These are phyloP conservation scores for Pogonognathellus flavescens DNA, from an alignment of 1,140 invertebrate species.

Conservation along the genomic window DNA sequence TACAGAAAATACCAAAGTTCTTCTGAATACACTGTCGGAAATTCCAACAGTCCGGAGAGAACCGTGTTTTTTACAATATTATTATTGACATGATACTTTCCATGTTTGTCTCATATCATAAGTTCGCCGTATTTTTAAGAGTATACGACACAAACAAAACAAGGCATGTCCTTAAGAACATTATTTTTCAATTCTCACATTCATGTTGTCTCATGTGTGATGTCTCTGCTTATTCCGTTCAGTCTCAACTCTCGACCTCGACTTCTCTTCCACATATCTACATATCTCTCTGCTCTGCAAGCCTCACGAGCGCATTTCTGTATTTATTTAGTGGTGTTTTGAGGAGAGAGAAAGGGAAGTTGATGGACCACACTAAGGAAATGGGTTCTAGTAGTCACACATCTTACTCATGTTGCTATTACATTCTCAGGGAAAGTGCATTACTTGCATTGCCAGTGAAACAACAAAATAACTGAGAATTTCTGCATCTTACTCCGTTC, in stretches of 20 bases:
- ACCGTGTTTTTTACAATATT: no score
- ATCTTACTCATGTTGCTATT: not conserved
- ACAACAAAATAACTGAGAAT: constrained; percentile 28
- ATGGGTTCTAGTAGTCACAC: not conserved
- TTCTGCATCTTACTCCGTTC: not conserved
- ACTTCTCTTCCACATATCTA: no score
- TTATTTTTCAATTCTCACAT: constrained; percentile 23
- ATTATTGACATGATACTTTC: no score
- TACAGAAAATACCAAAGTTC: no score
- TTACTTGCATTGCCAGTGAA: not conserved
- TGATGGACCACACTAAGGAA: not conserved
- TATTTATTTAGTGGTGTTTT: not conserved
- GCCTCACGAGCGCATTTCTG: no score
- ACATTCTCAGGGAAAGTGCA: not conserved
- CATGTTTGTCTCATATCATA: no score
- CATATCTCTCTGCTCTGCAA: no score
- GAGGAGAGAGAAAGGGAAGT: no score
- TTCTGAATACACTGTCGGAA: no score
- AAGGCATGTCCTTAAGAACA: not conserved
- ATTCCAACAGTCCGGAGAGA: no score
- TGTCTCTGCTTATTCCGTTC: not conserved
- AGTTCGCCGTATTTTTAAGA: no score
- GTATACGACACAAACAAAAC: no score
- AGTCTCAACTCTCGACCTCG: not conserved
- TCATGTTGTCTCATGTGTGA: not conserved